These are phyloP conservation scores for Vanacampus margaritifer DNA, from an alignment of 2,113 vertebrate genomes.

Conservation along the genomic window DNA sequence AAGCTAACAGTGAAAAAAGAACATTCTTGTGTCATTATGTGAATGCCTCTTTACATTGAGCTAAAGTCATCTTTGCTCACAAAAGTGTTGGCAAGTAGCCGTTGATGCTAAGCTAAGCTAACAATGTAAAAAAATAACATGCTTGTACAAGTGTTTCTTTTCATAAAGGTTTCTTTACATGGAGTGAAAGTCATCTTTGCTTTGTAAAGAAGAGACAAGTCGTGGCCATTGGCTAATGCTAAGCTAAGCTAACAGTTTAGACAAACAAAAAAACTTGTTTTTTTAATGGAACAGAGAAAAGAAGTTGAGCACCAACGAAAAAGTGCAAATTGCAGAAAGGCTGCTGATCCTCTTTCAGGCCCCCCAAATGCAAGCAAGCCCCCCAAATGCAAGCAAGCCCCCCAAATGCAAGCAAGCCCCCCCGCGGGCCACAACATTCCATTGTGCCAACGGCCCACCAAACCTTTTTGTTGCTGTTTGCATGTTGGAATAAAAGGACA, in stretches of 20 bases:
- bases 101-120: background rate
- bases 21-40: no score
- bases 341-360: background rate
- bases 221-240: background rate
- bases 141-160: background rate
- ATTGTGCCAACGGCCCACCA: conserved; percentile 21
- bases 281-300: background rate
- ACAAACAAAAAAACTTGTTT: no score
- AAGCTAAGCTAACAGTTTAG: background rate
- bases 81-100: background rate
- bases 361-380: background rate
- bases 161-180: background rate
- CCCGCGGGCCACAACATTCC: background rate
- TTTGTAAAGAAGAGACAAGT: background rate
- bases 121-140: background rate
- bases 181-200: background rate
- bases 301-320: background rate
- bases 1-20: no score
- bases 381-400: background rate
- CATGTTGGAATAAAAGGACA: conserved; percentile 40
- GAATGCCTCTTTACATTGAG: no score
- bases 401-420: background rate
- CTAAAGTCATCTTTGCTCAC: no score
- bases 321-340: background rate
- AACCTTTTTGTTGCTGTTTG: conserved; percentile 31